These are phyloP conservation scores for Varanus komodoensis DNA, from an alignment of 2,113 vertebrate species.

Conservation along the genomic window DNA sequence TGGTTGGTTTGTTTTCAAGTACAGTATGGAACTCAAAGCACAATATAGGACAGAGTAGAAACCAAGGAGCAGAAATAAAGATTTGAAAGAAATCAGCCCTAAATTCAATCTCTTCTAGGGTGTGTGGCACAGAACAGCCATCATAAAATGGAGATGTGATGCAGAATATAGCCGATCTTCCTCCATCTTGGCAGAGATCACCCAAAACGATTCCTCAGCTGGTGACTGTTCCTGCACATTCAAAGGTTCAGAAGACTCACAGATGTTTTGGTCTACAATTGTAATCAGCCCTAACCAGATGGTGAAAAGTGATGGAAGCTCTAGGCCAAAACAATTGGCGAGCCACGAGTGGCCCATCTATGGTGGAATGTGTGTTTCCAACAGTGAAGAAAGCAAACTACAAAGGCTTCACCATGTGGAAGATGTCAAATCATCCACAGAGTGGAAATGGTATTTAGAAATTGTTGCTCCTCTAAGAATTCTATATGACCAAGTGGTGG, in stretches of 20 bases:
- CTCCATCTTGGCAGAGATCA: not conserved
- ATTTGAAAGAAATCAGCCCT: not conserved
- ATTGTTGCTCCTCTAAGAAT: not conserved
- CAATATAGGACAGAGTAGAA: not conserved
- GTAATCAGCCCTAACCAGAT: not conserved
- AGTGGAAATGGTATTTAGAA: not conserved
- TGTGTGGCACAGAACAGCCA: not conserved
- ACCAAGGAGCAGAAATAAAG: not conserved
- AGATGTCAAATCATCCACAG: not conserved
- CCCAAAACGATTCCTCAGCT: not conserved
- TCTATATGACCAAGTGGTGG: not conserved
- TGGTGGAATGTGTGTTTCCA: not conserved
- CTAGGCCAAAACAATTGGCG: not conserved
- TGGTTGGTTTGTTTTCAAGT: not conserved
- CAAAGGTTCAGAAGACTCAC: not conserved
- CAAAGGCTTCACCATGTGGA: not conserved
- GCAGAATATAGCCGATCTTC: not conserved
- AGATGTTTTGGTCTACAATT: not conserved
- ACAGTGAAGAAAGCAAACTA: not conserved
- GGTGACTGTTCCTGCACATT: not conserved
- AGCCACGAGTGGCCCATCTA: not conserved
- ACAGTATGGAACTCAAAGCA: not conserved
- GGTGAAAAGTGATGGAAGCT: not conserved
- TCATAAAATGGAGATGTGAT: not conserved
- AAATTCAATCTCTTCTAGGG: not conserved